phyloP scores from a whole-genome alignment of 1,140 invertebrate species.

The Centruroides vittatus region DNA sequence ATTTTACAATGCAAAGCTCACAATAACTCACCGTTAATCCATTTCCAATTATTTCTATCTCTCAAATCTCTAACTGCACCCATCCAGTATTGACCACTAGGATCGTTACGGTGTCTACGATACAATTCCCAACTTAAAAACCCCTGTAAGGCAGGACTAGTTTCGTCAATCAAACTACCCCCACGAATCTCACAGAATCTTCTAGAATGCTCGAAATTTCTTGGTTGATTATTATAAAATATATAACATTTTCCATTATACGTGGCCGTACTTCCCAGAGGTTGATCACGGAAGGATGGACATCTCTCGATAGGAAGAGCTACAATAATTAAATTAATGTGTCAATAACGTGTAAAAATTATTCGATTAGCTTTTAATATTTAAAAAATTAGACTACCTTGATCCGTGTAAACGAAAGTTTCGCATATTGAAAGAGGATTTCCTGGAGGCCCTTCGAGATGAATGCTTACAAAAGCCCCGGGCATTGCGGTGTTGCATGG shows the following conservation, averaged over 20 bases:
- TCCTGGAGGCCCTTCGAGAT: conserved; percentile 53
- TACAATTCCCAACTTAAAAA: conserved; percentile 90
- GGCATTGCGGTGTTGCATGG: conserved; percentile 91
- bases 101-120: conserved; percentile 73
- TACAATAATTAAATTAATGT: conserved; percentile 19
- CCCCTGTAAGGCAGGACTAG: conserved; percentile 82
- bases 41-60: conserved; percentile 73
- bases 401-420: conserved; percentile 88
- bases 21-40: conserved; percentile 44
- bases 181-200: conserved; percentile 61
- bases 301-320: conserved; percentile 84
- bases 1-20: no score
- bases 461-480: conserved; percentile 83
- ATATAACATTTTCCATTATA: conserved; percentile 95
- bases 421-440: conserved; percentile 80
- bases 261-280: conserved; percentile 76
- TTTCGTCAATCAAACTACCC: conserved; percentile 77
- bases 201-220: conserved; percentile 62
- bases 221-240: conserved; percentile 77
- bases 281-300: conserved; percentile 80
- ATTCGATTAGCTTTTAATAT: not conserved
- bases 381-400: conserved; percentile 34
- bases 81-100: conserved; percentile 88
- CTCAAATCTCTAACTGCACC: conserved; percentile 65
- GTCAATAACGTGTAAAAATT: not conserved